Evolutionary conservation across 2,113 vertebrate species (phyloP), one percentile per base, ranked within the genome.

Genomic region (Lasiurus borealis): DNA sequence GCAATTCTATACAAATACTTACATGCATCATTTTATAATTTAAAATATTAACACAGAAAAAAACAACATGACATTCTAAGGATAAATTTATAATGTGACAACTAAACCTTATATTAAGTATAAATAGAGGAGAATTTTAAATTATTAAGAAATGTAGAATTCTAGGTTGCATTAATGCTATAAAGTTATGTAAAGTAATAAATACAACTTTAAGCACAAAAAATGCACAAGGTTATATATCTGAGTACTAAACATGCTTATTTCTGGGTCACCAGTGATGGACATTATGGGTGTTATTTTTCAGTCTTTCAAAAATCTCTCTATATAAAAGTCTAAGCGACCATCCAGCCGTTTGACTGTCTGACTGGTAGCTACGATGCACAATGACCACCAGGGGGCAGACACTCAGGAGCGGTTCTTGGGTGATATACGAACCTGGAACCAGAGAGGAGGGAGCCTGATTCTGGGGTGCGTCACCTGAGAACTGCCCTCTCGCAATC

Each of bases 121-220:
- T 83, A 50, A 64, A 69, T 44, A 80, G 15, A 82, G 34, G 72
- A 93, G 5, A 90, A 90, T 80, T 11, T 14, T 48, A 80, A 96
- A 76, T 40, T 85, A 1, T 82, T 73, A 64, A 69, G n/a, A 25
- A 46, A 40, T 48, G n/a, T 5, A 83, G 31, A 87, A 77, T 69
- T 83, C n/a, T 48, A 10, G 13, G 54, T 77, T 77, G 40, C 72
- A 46, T 52, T 80, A 72, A 85, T 27, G 12, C 21, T 82, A 8
- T 82, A 8, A 2, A 71, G 16, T 3, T 46, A 29, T 29, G 0
- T 44, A 85, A 89, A 88, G 2, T 57, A 71, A 46, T 19, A 89
- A 85, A 36, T 36, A 91, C 54, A 86, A 46, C 11, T 19, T 54
- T 36, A 23, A 92, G 10, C 19, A 64, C 83, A 88, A 75, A 75